Conservation (phyloP, 64 coral and sea anemone genomes). For the Exaiptasia diaphana region DNA sequence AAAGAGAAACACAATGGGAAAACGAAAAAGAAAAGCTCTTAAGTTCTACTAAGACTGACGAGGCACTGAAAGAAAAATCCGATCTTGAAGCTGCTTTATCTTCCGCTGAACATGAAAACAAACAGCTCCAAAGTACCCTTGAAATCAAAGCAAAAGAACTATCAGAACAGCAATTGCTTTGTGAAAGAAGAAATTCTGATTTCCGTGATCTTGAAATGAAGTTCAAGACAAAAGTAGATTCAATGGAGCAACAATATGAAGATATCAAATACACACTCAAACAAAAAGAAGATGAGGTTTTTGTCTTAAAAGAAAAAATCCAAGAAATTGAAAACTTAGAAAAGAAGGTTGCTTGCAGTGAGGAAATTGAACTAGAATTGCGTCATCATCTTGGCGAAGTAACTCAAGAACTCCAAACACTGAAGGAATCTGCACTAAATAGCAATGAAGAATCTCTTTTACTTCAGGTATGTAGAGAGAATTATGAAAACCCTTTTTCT, state of each 20-base stretch:
- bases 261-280: conserved; percentile 64
- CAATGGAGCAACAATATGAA: conserved; percentile 45
- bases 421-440: conserved; percentile 3
- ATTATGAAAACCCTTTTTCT: too few relatives aligned
- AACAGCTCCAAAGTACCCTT: conserved; percentile 22
- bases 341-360: conserved; percentile 45
- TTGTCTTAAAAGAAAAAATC: conserved; percentile 54
- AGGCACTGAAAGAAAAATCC: neutral
- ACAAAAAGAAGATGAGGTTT: conserved; percentile 74
- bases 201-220: neutral
- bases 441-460: neutral
- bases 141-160: conserved; percentile 14
- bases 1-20: conserved; percentile 61
- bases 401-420: conserved; percentile 63
- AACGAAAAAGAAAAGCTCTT: conserved; percentile 48
- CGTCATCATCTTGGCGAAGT: conserved; percentile 83
- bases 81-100: neutral
- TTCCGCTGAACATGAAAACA: conserved; percentile 8
- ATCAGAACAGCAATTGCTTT: neutral
- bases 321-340: conserved; percentile 53
- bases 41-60: neutral
- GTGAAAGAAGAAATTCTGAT: neutral
- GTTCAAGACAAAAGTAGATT: conserved; percentile 5
- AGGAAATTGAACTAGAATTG: conserved; percentile 73
- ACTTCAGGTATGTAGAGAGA: neutral